Base-by-base conservation (phyloP, 1,140 invertebrate genomes). In the Drosophila paulistorum region DNA sequence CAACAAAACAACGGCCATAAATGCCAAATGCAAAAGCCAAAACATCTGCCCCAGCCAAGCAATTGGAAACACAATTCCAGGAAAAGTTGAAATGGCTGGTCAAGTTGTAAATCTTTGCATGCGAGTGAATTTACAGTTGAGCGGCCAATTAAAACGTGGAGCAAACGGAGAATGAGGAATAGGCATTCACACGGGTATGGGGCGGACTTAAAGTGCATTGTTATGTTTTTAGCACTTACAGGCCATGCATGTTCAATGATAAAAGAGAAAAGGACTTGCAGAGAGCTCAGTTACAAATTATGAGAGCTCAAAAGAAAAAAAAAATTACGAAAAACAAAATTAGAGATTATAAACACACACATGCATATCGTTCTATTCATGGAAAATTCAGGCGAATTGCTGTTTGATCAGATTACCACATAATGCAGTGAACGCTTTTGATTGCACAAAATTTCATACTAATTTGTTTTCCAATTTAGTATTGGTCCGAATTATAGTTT, bases 41-140 rank as follows among this genome's bases (percentile, higher is more conserved):
- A 77, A 71, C 74, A 77, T 77, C 75, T 77, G 75, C 48, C 45
- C 58, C 68, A 26, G 35, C 68, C 67, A 77, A 71, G 74, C 67
- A 77, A 77, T 77, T 77, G 74, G 74, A 77, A 77, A 39, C 60
- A 62, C 20, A 59, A 59, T 59, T 59, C 57, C 17, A 39, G 30
- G 35, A 37, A 42, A 23, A 61, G 59, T 61, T 33, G 60, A 37
- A 42, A 62, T 45, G 35, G 61, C 61, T 30, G 35, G 23, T 48
- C 68, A 62, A 77, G 75, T 51, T 77, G 74, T 77, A 77, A 77
- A 77, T 77, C 75, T 77, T 77, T 66, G 75, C 45, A 77, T 77
- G 68, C 75, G 74, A 77, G 63, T 77, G 75, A 77, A 77, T 77
- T 77, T 77, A 77, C 74, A 77, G 75, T 69, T 77, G 75, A 77